Evolutionary conservation across 2,797 vertebrate genomes (phyloP).

Genomic region (Semaprochilodus insignis): DNA sequence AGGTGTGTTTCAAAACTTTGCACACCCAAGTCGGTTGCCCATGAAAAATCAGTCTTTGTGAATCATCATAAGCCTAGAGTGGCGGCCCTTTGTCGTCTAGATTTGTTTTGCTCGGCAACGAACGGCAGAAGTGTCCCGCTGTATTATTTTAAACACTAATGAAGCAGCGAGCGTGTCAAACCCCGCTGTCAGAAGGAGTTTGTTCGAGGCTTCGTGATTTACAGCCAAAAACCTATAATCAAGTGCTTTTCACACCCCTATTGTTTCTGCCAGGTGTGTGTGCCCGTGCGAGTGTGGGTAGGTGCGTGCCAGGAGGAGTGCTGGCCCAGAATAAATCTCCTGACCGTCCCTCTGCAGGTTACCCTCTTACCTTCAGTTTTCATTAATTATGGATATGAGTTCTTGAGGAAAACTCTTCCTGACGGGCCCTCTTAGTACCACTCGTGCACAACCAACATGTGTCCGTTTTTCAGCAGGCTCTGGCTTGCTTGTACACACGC

Average conservation of each 20-base stretch:
- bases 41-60: neutral
- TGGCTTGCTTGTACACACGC: neutral
- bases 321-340: constrained; percentile 42
- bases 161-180: constrained; percentile 2
- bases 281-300: constrained; percentile 17
- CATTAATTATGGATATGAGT: constrained; percentile 57
- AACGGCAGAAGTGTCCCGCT: neutral
- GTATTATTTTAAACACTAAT: constrained; percentile 35
- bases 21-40: neutral
- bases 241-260: constrained; percentile 43
- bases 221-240: constrained; percentile 40
- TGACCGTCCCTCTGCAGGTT: constrained; percentile 32
- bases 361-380: constrained; percentile 34
- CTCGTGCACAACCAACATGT: constrained; percentile 17
- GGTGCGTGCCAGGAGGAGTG: constrained; percentile 2
- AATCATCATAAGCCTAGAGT: neutral
- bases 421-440: constrained; percentile 25
- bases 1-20: neutral
- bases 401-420: constrained; percentile 41
- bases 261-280: constrained; percentile 42
- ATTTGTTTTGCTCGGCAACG: neutral
- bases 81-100: neutral
- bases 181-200: constrained; percentile 33
- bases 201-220: constrained; percentile 29
- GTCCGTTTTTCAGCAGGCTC: constrained; percentile 10